Base-by-base conservation (phyloP, 2,888 invertebrate species). In the Disparrhopalites patrizii region DNA sequence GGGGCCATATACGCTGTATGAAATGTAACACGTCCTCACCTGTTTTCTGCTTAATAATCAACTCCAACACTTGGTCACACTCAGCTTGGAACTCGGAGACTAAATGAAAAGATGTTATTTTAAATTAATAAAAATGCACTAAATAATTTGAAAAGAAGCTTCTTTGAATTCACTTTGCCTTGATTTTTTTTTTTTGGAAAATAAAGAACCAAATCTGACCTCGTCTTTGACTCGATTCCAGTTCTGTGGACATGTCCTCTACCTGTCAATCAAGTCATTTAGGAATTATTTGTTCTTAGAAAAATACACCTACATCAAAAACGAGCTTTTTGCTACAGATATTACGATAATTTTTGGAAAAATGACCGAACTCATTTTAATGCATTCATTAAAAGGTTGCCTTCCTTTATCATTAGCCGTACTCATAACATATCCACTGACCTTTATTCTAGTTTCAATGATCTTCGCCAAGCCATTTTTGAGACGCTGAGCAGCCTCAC, bases 391-490 rank as follows among this genome's bases (percentile, higher is more conserved):
- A n/a, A n/a, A n/a, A n/a, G n/a, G n/a, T n/a, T n/a, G n/a, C n/a
- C n/a, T n/a, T n/a, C n/a, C n/a, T n/a, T n/a, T n/a, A n/a, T n/a
- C n/a, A n/a, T n/a, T n/a, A n/a, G n/a, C n/a, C n/a, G n/a, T n/a
- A n/a, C n/a, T n/a, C n/a, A n/a, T n/a, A n/a, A n/a, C n/a, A n/a
- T n/a, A n/a, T n/a, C n/a, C n/a, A n/a, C n/a, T n/a, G 3, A 94
- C 93, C 78, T 87, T 89, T 71, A 82, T 84, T 33, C 88, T 85
- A 0, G 93, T 92, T 76, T 93, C 93, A 74, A 91, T 89, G 64
- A 94, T 91, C 81, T 93, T 93, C 54, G 85, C 87, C 56, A 94
- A 81, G 5, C 93, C 93, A 77, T 87, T 90, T 50, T 88, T 81
- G 28, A 94, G 81, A 78, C 91, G 91, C 79, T 89, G 88, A 0